Percentiles rank a stretch among this genome's conserved stretches.
These are phyloP conservation scores for Galerucella nymphaeae DNA, from an alignment of 2,888 invertebrate genomes.

Conservation along the genomic window DNA sequence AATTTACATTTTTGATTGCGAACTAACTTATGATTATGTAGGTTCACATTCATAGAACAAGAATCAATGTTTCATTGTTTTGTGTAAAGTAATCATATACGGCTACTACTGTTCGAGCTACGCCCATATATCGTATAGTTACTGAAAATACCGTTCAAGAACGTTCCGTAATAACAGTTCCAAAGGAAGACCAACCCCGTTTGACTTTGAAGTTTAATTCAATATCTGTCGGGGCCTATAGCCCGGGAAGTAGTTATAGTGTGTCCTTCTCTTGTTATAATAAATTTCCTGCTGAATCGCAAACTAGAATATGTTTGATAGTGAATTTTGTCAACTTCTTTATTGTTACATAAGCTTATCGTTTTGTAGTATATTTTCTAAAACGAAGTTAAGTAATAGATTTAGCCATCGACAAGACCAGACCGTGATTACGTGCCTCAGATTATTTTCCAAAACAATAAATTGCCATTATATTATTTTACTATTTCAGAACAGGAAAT, in stretches of 20 bases:
- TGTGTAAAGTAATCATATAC: neutral
- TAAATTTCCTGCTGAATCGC: too few species aligned
- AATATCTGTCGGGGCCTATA: too few species aligned
- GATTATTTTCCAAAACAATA: constrained; percentile 24
- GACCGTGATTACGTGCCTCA: constrained; percentile 21
- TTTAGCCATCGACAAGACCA: constrained; percentile 13
- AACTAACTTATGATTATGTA: constrained; percentile 21
- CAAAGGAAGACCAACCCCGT: too few species aligned
- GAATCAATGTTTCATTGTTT: constrained; percentile 1
- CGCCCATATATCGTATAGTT: neutral
- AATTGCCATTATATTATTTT: constrained; percentile 13
- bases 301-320: too few species aligned
- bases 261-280: too few species aligned
- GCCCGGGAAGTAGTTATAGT: too few species aligned
- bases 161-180: neutral
- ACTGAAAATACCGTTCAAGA: neutral
- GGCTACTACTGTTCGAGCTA: neutral
- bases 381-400: constrained; percentile 19
- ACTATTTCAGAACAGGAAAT: constrained; percentile 27
- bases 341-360: neutral
- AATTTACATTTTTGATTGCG: constrained; percentile 29
- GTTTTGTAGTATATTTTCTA: neutral
- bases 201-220: too few species aligned
- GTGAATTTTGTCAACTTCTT: too few species aligned
- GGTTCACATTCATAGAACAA: constrained; percentile 23